Evolutionary conservation across 2,888 invertebrate species (phyloP), one percentile per base, ranked within the genome.

Genomic region (Heliconius erato): DNA sequence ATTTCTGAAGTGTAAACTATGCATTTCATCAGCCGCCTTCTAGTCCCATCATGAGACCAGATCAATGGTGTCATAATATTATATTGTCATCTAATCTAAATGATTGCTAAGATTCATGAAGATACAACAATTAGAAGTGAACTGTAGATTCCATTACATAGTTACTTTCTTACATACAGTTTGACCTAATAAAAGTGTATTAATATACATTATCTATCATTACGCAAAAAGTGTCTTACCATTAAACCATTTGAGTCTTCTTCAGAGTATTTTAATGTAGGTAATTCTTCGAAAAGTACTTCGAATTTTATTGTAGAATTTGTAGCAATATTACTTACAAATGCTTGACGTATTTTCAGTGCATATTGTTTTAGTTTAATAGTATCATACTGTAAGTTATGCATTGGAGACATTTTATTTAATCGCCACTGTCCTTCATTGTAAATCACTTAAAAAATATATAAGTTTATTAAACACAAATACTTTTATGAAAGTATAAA

Each of bases 331-430:
- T 89, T 87, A 79, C 91, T 90, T 5, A 92, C 92, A 26, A 96
- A 84, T 6, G 90, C 88, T 87, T 95, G 95, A 65, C 92, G 92
- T 67, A 96, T 91, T 89, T 94, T 95, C 0, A 93, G 87, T 2
- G 93, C 92, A 88, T 95, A 96, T 84, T 94, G 93, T 85, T 96
- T 96, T 14, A 96, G 85, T 88, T 93, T 95, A 1, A 94, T 86
- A 54, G 89, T 86, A 85, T 85, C 87, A 81, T 94, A 94, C 67
- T 91, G 88, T 77, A 96, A 90, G 83, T 94, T 92, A 82, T 91
- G 89, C 79, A 96, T 86, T 9, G 95, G 95, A 11, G 96, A 95
- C 2, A 96, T 93, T 86, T 90, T 92, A 85, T 88, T 90, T 54
- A 95, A 35, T 74, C 91, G 90, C 96, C 96, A 96, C 68, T 90